Percentiles rank a stretch among this genome's conserved stretches.
phyloP scores from a whole-genome alignment of 2,797 vertebrate species.

The Buphagus erythrorhynchus region DNA sequence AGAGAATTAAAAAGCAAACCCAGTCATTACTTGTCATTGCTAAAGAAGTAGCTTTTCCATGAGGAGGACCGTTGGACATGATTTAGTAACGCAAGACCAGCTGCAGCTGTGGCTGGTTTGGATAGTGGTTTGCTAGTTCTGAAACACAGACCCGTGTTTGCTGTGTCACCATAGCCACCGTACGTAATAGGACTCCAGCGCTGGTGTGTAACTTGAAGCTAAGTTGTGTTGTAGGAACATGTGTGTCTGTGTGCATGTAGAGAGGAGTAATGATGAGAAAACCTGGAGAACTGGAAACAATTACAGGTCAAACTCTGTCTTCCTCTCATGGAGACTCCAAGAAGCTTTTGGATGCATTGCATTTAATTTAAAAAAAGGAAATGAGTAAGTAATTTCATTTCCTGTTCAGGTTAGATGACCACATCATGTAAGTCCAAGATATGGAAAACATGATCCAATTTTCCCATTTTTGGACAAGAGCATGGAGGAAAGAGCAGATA shows the following conservation, averaged over 20 bases:
- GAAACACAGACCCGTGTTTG: neutral
- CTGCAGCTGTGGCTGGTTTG: neutral
- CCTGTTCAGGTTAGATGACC: neutral
- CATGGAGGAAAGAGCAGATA: neutral
- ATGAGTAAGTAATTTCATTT: neutral
- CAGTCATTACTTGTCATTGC: neutral
- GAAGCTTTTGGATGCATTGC: neutral
- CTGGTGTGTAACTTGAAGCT: neutral
- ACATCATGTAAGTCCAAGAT: neutral
- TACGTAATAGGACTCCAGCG: neutral
- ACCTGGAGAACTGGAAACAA: conserved; percentile 8
- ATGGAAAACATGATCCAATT: neutral
- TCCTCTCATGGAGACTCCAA: neutral
- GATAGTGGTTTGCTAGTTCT: neutral
- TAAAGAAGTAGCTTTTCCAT: neutral
- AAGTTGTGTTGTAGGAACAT: neutral
- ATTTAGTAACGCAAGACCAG: neutral
- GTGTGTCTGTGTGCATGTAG: neutral
- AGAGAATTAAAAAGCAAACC: neutral
- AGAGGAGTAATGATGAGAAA: neutral
- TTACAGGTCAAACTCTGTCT: neutral
- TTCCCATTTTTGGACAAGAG: neutral
- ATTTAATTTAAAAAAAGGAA: neutral
- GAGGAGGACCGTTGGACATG: fast-evolving
- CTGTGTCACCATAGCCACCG: neutral